A percentile compares a stretch with the other conserved stretches of the same genome.
phyloP scores from a whole-genome alignment of 2,797 vertebrate species.

The Gephyroberyx darwinii region DNA sequence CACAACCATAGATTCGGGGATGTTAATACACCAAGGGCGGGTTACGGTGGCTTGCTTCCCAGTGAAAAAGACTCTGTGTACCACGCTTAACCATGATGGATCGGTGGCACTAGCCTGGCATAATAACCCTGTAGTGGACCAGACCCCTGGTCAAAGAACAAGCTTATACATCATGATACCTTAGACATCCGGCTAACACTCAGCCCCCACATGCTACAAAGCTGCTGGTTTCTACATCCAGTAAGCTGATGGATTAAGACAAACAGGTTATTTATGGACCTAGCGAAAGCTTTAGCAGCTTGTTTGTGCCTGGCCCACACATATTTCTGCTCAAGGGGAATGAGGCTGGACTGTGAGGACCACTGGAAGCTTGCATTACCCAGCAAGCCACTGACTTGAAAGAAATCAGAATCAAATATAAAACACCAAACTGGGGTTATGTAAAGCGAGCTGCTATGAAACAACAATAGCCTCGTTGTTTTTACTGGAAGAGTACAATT shows the following conservation, averaged over 20 bases:
- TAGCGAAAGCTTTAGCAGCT: slow-evolving; percentile 59
- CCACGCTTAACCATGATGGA: slow-evolving; percentile 75
- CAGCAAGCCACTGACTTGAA: slow-evolving; percentile 58
- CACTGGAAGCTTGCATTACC: slow-evolving; percentile 57
- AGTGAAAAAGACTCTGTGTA: slow-evolving; percentile 64
- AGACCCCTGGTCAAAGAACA: slow-evolving; percentile 67
- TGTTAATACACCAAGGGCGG: slow-evolving; percentile 62
- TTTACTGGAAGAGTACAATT: slow-evolving; percentile 42
- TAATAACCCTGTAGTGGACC: slow-evolving; percentile 72
- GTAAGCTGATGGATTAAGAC: slow-evolving; percentile 77
- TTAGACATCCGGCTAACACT: slow-evolving; percentile 62
- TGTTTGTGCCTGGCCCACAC: slow-evolving; percentile 72
- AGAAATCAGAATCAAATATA: slow-evolving; percentile 57
- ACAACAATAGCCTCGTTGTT: slow-evolving; percentile 40
- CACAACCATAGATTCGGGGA: slow-evolving; percentile 64
- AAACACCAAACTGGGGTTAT: slow-evolving; percentile 46
- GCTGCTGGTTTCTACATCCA: slow-evolving; percentile 63
- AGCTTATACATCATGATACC: slow-evolving; percentile 78
- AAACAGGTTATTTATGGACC: slow-evolving; percentile 78
- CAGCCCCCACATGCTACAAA: slow-evolving; percentile 57
- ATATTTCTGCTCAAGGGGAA: slow-evolving; percentile 71
- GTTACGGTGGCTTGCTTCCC: slow-evolving; percentile 62
- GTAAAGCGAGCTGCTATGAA: slow-evolving; percentile 58
- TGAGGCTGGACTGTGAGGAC: slow-evolving; percentile 59
- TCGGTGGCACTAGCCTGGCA: slow-evolving; percentile 69